Conservation (phyloP, 2,113 vertebrate species). For the Electrona antarctica region DNA sequence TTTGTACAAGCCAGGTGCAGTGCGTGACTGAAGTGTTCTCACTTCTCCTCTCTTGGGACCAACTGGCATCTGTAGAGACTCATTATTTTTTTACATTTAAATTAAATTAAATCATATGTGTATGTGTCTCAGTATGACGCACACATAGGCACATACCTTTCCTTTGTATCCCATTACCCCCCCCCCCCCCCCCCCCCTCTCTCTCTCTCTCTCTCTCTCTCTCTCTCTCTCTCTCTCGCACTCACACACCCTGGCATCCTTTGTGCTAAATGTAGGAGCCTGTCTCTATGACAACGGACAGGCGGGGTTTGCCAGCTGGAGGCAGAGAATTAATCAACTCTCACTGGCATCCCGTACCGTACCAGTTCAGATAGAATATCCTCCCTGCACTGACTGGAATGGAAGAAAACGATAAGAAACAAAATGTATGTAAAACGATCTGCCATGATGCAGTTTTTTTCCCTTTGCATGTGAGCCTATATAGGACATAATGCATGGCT, state of each 20-base stretch:
- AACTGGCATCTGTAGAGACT: no score
- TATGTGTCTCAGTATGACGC: no score
- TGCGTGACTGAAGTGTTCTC: no score
- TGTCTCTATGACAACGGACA: constrained; percentile 72
- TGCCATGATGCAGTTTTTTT: no score
- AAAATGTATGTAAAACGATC: constrained; percentile 62
- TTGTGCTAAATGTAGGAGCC: constrained; percentile 38
- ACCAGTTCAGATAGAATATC: constrained; percentile 22
- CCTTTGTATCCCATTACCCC: background rate
- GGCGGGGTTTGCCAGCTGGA: constrained; percentile 67
- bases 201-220: background rate
- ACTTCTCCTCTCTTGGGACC: no score
- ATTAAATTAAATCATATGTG: no score
- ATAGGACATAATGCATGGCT: no score
- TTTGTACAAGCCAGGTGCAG: no score
- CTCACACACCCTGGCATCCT: constrained; percentile 16
- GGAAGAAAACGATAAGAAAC: constrained; percentile 73
- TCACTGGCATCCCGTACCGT: constrained; percentile 44
- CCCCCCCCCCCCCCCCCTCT: background rate
- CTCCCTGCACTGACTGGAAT: constrained; percentile 65
- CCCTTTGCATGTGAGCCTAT: background rate
- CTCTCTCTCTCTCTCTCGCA: constrained; percentile 1
- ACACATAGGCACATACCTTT: background rate
- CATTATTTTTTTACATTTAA: no score
- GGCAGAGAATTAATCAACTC: constrained; percentile 38